Percentiles rank a stretch among this genome's conserved stretches.
phyloP scores from a whole-genome alignment of 2,888 invertebrate species.

The Meteorus colon region DNA sequence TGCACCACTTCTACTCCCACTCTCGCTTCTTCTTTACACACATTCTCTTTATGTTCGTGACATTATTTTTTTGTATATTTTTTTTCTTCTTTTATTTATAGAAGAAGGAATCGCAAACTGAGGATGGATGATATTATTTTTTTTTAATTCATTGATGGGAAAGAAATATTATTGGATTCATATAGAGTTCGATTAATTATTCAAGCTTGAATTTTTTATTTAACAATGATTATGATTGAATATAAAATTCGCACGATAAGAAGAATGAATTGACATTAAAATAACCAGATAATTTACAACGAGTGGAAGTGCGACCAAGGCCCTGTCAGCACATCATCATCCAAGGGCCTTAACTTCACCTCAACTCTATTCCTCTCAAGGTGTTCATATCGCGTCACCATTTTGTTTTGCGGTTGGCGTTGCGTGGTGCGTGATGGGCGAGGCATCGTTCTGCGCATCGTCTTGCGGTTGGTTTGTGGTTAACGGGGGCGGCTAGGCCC shows the following conservation, averaged over 20 bases:
- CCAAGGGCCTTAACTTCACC: too few species aligned
- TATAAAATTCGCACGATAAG: too few species aligned
- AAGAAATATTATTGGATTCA: too few species aligned
- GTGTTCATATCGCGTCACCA: conserved; percentile 60
- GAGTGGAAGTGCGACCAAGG: too few species aligned
- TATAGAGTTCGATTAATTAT: too few species aligned
- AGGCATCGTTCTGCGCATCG: conserved; percentile 71
- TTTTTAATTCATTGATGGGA: too few species aligned
- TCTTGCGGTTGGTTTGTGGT: conserved; percentile 74
- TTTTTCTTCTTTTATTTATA: background rate
- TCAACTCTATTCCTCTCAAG: background rate
- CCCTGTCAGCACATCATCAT: too few species aligned
- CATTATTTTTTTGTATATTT: background rate
- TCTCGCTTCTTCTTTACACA: background rate
- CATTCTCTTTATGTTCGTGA: conserved; percentile 3
- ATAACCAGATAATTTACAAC: too few species aligned
- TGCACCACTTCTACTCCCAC: background rate
- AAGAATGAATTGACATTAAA: too few species aligned
- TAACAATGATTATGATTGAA: too few species aligned
- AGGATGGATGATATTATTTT: too few species aligned
- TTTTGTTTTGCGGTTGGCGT: conserved; percentile 72
- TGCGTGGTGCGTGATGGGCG: conserved; percentile 59
- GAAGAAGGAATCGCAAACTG: background rate
- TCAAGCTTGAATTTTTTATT: too few species aligned
- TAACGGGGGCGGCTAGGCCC: conserved; percentile 69